Evolutionary conservation across 2,113 vertebrate species (phyloP).

Genomic region (Pao palembangensis): DNA sequence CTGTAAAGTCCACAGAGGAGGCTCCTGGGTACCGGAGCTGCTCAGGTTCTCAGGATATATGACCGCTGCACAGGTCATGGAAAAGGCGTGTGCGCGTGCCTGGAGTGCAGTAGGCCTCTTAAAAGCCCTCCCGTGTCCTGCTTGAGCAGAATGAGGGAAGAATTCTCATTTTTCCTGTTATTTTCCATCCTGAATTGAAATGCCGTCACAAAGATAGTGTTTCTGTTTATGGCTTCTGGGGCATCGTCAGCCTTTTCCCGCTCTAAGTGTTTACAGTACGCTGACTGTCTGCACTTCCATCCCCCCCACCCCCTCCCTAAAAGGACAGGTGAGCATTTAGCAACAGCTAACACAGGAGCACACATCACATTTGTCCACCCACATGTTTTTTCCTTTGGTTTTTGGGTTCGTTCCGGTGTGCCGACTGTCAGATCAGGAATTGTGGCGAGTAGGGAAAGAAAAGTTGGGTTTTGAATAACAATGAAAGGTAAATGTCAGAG

Average conservation of each 20-base stretch:
- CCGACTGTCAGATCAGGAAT: background rate
- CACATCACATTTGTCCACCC: background rate
- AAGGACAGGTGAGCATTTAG: background rate
- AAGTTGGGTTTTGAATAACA: background rate
- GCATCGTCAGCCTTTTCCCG: constrained; percentile 47
- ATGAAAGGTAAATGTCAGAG: constrained; percentile 3
- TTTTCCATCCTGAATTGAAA: no score
- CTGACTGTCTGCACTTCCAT: constrained; percentile 42
- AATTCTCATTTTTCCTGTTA: no score
- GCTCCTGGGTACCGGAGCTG: constrained; percentile 10
- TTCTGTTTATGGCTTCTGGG: constrained; percentile 30
- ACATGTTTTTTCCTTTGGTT: no score
- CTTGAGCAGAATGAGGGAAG: background rate
- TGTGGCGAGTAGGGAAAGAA: background rate
- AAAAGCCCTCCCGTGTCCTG: background rate
- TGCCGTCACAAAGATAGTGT: no score
- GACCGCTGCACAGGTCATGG: no score
- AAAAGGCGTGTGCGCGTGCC: no score
- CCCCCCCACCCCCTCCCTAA: no score
- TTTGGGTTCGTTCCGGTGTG: no score
- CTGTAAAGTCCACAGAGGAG: constrained; percentile 9
- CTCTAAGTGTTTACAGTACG: constrained; percentile 29
- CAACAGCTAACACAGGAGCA: constrained; percentile 22
- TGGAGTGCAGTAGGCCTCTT: no score
- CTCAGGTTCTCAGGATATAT: background rate